These are phyloP conservation scores for Urocynchramus pylzowi DNA, from an alignment of 2,113 vertebrate species.

Conservation along the genomic window DNA sequence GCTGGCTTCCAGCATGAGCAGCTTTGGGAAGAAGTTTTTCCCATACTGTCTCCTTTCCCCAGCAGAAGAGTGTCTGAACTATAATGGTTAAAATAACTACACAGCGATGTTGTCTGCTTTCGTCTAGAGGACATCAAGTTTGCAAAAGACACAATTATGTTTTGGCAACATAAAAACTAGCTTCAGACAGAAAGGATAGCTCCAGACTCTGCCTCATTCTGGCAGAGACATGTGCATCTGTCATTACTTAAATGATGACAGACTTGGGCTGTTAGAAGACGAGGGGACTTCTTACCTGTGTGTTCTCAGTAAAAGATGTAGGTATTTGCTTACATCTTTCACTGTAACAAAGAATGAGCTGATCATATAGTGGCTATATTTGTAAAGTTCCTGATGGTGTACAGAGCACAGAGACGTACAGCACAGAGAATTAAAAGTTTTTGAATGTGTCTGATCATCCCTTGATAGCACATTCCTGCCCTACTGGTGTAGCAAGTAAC, in stretches of 20 bases:
- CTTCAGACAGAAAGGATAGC: constrained; percentile 16
- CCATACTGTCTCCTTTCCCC: not conserved
- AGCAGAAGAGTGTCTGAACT: not conserved
- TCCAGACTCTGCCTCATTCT: constrained; percentile 61
- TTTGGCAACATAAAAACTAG: constrained; percentile 22
- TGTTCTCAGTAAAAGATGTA: not conserved
- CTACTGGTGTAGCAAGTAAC: not conserved
- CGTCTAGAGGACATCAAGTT: not conserved
- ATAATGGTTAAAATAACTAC: not conserved
- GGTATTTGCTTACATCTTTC: not conserved
- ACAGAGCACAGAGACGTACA: too few species aligned
- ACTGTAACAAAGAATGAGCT: not conserved
- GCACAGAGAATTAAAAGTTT: not conserved
- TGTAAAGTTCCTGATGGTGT: not conserved
- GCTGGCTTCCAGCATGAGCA: not conserved
- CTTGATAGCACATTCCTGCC: not conserved
- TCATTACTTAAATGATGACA: constrained; percentile 18
- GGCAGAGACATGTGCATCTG: not conserved
- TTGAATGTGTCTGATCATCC: not conserved
- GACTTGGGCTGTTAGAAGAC: not conserved
- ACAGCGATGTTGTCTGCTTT: not conserved
- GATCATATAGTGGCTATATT: not conserved
- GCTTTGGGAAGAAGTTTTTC: not conserved
- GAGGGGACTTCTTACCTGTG: not conserved
- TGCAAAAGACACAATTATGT: not conserved